These are phyloP conservation scores for Ictalurus punctatus DNA, from an alignment of 2,113 vertebrate genomes.

Conservation along the genomic window DNA sequence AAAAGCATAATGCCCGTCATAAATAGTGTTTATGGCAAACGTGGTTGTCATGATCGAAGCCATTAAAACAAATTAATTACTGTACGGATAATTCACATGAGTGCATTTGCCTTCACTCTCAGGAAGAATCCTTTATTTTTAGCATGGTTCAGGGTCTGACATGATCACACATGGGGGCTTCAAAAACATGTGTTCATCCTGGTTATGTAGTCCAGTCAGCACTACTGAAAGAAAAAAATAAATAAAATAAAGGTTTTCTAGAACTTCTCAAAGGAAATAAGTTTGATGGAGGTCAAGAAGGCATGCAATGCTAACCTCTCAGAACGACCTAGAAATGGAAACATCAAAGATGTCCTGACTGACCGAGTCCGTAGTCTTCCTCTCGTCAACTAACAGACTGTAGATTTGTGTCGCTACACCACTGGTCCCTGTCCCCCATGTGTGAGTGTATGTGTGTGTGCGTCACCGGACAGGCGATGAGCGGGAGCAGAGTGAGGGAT, in stretches of 20 bases:
- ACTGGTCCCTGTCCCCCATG: conserved; percentile 23
- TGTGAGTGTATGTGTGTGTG: conserved; percentile 50
- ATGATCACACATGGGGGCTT: conserved; percentile 32
- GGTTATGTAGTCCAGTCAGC: conserved; percentile 56
- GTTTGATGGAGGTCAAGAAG: conserved; percentile 5
- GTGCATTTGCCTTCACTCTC: conserved; percentile 69
- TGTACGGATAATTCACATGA: conserved; percentile 74
- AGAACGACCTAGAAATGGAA: not conserved
- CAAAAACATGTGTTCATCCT: conserved; percentile 21
- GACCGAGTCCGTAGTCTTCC: not conserved
- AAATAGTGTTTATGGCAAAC: conserved; percentile 79
- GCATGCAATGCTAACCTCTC: not conserved
- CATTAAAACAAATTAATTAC: conserved; percentile 75
- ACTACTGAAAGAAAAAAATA: not conserved
- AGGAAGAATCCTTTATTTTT: conserved; percentile 66
- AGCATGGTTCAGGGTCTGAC: conserved; percentile 57
- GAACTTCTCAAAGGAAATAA: conserved; percentile 1
- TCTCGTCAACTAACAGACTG: not conserved
- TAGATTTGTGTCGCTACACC: conserved; percentile 5
- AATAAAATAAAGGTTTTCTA: not conserved
- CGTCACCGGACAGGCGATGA: conserved; percentile 64
- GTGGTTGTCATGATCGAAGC: conserved; percentile 70
- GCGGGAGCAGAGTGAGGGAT: conserved; percentile 35
- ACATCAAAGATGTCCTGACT: not conserved
- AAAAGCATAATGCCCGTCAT: conserved; percentile 68